Evolutionary conservation across 2,113 vertebrate species (phyloP).

Genomic region (Myiozetetes cayanensis): DNA sequence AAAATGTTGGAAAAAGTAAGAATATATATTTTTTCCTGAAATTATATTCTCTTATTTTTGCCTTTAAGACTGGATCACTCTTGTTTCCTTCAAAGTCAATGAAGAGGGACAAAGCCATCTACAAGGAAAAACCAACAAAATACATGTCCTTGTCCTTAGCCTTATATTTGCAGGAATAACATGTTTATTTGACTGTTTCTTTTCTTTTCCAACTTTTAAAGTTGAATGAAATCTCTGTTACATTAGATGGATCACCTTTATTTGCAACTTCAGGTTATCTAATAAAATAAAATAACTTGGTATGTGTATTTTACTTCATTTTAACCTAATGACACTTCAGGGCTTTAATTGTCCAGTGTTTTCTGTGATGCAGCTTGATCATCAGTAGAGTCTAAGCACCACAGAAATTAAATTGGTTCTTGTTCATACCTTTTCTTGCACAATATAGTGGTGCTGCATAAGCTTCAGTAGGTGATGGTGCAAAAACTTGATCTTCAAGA

Average conservation of each 20-base stretch:
- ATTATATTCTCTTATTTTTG: background rate
- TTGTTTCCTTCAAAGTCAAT: background rate
- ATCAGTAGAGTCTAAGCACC: background rate
- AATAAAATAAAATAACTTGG: background rate
- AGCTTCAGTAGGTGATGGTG: background rate
- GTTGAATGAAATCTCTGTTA: background rate
- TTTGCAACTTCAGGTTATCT: background rate
- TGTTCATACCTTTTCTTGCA: background rate
- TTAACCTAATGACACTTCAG: background rate
- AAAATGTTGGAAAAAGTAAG: background rate
- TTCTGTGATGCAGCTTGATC: background rate
- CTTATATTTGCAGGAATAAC: background rate
- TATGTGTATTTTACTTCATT: slow-evolving; percentile 6
- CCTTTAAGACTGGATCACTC: background rate
- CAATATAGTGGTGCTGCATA: background rate
- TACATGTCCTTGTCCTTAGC: background rate
- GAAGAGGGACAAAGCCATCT: background rate
- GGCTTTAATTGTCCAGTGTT: background rate
- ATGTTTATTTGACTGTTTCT: background rate
- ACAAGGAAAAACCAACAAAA: background rate
- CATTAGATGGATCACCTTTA: background rate
- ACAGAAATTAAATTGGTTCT: background rate
- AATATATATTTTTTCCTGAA: background rate
- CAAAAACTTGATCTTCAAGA: background rate
- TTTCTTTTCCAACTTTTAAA: background rate